These are phyloP conservation scores for Meloidogyne floridensis DNA, from an alignment of 1,140 invertebrate genomes.

Conservation along the genomic window DNA sequence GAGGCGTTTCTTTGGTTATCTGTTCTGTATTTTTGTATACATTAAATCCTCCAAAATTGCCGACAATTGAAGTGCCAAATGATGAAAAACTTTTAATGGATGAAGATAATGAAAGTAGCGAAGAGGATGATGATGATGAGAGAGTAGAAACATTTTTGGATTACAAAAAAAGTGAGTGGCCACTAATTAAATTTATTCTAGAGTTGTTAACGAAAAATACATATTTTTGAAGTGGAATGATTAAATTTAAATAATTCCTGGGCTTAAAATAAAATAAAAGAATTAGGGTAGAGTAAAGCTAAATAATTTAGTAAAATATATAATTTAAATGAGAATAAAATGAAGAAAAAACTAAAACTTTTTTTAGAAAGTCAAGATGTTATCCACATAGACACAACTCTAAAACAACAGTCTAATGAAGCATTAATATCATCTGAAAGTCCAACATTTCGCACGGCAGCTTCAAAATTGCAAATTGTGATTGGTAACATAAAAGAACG, in stretches of 20 bases:
- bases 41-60: conserved; percentile 36
- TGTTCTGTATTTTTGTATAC: conserved; percentile 46
- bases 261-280: too few species aligned
- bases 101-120: neutral
- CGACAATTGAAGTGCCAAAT: conserved; percentile 9
- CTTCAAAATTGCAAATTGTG: neutral
- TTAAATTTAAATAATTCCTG: too few species aligned
- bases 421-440: neutral
- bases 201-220: neutral
- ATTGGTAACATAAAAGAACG: conserved; percentile 2
- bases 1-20: conserved; percentile 39
- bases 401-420: neutral
- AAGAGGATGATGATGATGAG: neutral
- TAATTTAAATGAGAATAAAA: neutral
- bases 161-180: conserved; percentile 9
- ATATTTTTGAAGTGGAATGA: neutral
- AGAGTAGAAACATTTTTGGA: conserved; percentile 38
- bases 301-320: neutral
- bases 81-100: conserved; percentile 9
- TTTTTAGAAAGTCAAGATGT: neutral
- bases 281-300: neutral
- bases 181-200: neutral
- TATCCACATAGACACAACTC: neutral
- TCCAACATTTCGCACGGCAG: neutral
- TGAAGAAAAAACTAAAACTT: neutral